Conservation (phyloP, 2,888 invertebrate genomes). For the Stenoptilia bipunctidactyla region DNA sequence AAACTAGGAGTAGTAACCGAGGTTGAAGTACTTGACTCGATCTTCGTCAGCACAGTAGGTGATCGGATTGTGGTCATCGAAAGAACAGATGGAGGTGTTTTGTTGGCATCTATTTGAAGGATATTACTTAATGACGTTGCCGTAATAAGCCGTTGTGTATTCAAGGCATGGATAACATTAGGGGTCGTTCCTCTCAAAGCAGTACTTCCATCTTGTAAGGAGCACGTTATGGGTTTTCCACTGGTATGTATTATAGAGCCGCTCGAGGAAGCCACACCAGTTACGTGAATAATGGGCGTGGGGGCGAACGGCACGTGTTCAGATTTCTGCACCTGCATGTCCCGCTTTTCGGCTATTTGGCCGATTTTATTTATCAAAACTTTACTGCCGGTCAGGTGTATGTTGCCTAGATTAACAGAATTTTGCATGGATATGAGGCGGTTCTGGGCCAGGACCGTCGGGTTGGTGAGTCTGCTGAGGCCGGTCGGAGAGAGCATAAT, state of each 20-base stretch:
- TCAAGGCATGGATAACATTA: constrained; percentile 52
- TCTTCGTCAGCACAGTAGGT: constrained; percentile 40
- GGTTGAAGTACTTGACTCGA: constrained; percentile 34
- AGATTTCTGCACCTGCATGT: constrained; percentile 33
- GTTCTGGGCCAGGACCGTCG: constrained; percentile 57
- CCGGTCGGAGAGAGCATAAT: constrained; percentile 52
- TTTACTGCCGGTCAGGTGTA: constrained; percentile 51
- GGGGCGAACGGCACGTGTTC: constrained; percentile 38
- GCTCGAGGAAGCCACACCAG: constrained; percentile 35
- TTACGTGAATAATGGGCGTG: constrained; percentile 47
- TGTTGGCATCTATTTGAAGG: constrained; percentile 44
- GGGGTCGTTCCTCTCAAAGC: constrained; percentile 37
- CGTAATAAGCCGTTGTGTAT: constrained; percentile 42
- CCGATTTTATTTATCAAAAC: constrained; percentile 42
- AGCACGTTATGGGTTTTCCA: constrained; percentile 38
- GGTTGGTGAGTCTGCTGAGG: constrained; percentile 41
- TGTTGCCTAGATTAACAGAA: constrained; percentile 40
- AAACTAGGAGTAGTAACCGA: constrained; percentile 35
- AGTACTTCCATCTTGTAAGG: constrained; percentile 35
- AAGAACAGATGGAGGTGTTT: constrained; percentile 42
- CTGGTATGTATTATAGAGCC: constrained; percentile 44
- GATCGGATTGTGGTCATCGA: constrained; percentile 48
- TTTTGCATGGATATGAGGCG: constrained; percentile 58
- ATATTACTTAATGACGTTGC: constrained; percentile 39
- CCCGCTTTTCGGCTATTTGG: constrained; percentile 45